Evolutionary conservation across 1,140 invertebrate genomes (phyloP).

Genomic region (Brachystomella parvula): DNA sequence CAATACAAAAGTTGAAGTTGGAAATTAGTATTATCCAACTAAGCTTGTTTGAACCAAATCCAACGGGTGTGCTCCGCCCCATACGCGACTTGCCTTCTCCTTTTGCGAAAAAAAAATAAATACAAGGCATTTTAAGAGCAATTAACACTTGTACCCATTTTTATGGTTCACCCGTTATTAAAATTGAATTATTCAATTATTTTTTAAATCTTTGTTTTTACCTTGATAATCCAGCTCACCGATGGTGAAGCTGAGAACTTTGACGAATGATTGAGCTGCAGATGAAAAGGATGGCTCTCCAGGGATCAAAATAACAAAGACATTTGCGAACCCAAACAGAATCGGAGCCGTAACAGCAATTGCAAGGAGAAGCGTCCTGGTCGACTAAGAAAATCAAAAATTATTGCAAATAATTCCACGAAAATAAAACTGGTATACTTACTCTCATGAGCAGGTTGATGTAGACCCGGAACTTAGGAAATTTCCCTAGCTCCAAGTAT

Average conservation of each 20-base stretch:
- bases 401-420: neutral
- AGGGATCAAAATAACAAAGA: slow-evolving; percentile 12
- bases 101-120: too few species aligned
- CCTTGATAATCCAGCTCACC: slow-evolving; percentile 10
- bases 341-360: slow-evolving; percentile 5
- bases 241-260: slow-evolving; percentile 8
- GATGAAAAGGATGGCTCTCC: slow-evolving; percentile 6
- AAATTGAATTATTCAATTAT: neutral
- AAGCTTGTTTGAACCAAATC: too few species aligned
- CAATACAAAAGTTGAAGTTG: too few species aligned
- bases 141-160: too few species aligned
- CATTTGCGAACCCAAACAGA: slow-evolving; percentile 14
- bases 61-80: too few species aligned
- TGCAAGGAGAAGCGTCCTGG: neutral
- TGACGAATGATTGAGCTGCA: slow-evolving; percentile 4
- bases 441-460: slow-evolving; percentile 6
- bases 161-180: too few species aligned
- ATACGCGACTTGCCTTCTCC: too few species aligned
- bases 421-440: neutral
- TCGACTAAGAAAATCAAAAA: neutral
- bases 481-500: slow-evolving; percentile 12
- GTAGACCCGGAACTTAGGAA: slow-evolving; percentile 7
- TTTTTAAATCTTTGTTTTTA: neutral
- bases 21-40: too few species aligned
- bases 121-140: too few species aligned